Conservation (phyloP, 2,797 vertebrate genomes). For the Odontamblyopus lacepedii region DNA sequence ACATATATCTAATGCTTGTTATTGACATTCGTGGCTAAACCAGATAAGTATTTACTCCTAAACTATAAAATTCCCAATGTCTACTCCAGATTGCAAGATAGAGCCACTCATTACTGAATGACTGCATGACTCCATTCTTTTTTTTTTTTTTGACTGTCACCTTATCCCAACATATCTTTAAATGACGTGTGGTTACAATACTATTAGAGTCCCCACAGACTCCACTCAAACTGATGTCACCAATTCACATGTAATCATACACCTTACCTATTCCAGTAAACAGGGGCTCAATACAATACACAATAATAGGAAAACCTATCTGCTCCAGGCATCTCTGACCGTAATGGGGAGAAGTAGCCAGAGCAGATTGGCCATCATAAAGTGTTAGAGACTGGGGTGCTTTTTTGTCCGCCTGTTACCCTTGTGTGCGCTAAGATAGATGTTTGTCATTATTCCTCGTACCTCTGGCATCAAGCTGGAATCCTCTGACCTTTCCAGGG, state of each 20-base stretch:
- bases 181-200: background rate
- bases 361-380: conserved; percentile 32
- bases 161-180: background rate
- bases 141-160: background rate
- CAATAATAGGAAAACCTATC: background rate
- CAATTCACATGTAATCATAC: conserved; percentile 13
- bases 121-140: background rate
- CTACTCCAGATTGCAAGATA: too few relatives aligned
- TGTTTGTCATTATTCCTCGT: conserved; percentile 60
- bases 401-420: conserved; percentile 33
- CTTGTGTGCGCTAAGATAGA: conserved; percentile 59
- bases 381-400: conserved; percentile 26
- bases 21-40: background rate
- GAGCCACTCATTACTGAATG: background rate
- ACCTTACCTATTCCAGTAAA: conserved; percentile 17
- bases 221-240: conserved; percentile 23
- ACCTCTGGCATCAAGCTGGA: conserved; percentile 47
- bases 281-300: background rate
- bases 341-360: conserved; percentile 20
- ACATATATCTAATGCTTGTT: background rate
- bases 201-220: background rate
- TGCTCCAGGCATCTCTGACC: background rate
- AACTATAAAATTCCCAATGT: too few relatives aligned
- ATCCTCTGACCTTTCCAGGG: conserved; percentile 63
- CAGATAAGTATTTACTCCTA: background rate